Evolutionary conservation across 2,797 vertebrate species (phyloP), one percentile per base, ranked within the genome.

Genomic region (Pelochelys cantorii): DNA sequence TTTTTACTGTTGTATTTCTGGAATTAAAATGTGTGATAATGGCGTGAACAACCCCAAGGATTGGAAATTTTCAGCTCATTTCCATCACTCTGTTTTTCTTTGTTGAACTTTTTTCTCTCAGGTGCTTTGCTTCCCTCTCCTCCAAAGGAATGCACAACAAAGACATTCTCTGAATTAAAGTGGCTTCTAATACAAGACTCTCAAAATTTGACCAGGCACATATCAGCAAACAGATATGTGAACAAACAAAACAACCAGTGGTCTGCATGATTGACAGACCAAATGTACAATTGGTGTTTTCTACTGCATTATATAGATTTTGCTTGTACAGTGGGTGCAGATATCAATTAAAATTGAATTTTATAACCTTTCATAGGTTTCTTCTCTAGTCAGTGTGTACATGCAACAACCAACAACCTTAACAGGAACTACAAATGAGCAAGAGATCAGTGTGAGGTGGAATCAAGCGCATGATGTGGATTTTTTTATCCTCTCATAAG

Each of bases 161-260:
- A 59, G 11, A 3, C 0, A 0, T 48, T 78, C n/a, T 78, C 20
- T 54, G 53, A 62, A 7, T 23, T 6, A 18, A 68, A 17, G 17
- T 48, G 4, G 42, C 4, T 4, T 60, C 52, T 54, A 3, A 0
- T 1, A 1, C 2, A 0, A 0, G 2, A 6, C 71, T 55, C 15
- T 1, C 48, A 11, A 8, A 14, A 0, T 0, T 4, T 29, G 48
- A 2, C 6, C 0, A 0, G 18, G 31, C 7, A 17, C 25, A 22
- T 37, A 4, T 37, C 34, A 71, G n/a, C n/a, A 17, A 83, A 2
- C 4, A 11, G 17, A 71, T 37, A 3, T 9, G 15, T 12, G 60
- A 55, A 56, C 13, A 14, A 9, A 15, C 2, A 17, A 31, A 17
- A 0, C 4, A 2, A 48, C 7, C 0, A 1, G 4, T 48, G 59